Base-by-base conservation (phyloP, 1,140 invertebrate genomes). In the Odontomachus brunneus region DNA sequence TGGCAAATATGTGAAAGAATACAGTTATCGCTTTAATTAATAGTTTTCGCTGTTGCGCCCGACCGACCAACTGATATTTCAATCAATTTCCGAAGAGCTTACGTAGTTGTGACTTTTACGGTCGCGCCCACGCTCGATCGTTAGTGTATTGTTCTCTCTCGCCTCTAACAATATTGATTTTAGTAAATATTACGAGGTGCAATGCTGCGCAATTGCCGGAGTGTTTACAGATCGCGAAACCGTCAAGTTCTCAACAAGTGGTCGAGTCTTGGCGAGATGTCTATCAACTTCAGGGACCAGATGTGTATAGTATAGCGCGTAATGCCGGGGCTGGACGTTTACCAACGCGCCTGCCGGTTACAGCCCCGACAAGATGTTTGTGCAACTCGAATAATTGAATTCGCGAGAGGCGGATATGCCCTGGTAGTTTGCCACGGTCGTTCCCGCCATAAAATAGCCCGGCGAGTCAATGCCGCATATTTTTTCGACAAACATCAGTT, bases 191-290 rank as follows among this genome's bases (percentile, higher is more conserved):
- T 3, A 11, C 33, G 1, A 69, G 33, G 7, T 5, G 14, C 33
- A 29, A 69, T 44, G 63, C 65, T 38, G 65, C 38, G 38, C 53
- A 57, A 69, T 57, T 69, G 63, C 22, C 38, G 22, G 12, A 4
- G 11, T 7, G 53, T 69, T 80, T 57, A 69, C 17, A 57, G 17
- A 57, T 69, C 33, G 14, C 51, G n/a, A 48, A 26, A 71, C 26
- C 55, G 55, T 48, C 75, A 59, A 80, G 75, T 80, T 80, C 17
- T 80, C 51, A 80, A 80, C 53, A 71, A 80, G 51, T 80, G 75
- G 51, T 48, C 65, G 65, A 57, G 51, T 44, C 38, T 71, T 71
- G 75, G 65, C 14, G 51, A 80, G 51, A 71, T 71, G 75, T 80
- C 65, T 57, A 71, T 80, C 75, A 80, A 57, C 38, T 57, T 69